Conservation (phyloP, 2,797 vertebrate genomes). For the Sciaenops ocellatus region DNA sequence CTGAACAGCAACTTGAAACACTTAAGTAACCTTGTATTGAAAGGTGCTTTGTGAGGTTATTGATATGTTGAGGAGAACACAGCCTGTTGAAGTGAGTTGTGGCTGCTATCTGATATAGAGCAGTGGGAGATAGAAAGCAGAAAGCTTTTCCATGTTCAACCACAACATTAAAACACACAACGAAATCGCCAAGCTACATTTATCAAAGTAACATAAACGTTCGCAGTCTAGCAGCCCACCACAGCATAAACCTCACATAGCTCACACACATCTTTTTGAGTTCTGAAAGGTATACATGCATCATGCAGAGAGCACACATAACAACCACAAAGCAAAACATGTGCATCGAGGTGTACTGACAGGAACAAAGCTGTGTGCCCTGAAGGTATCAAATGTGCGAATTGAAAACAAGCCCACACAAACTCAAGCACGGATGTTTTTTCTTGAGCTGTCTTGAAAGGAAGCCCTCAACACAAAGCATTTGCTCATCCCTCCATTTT, state of each 20-base stretch:
- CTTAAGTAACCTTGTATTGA: not conserved
- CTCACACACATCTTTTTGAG: not conserved
- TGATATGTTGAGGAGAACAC: not conserved
- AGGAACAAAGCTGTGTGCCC: not conserved
- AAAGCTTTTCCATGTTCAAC: not conserved
- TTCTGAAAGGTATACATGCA: not conserved
- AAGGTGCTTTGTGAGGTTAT: not conserved
- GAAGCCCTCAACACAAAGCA: not conserved
- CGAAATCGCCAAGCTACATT: slow-evolving; percentile 1
- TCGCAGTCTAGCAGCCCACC: not conserved
- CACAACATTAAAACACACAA: slow-evolving; percentile 4
- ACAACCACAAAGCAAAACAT: not conserved
- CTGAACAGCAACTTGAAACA: no score
- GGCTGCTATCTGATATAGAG: slow-evolving; percentile 2
- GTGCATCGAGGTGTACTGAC: not conserved
- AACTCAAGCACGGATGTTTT: not conserved
- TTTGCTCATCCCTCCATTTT: no score
- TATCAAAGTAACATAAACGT: slow-evolving; percentile 25
- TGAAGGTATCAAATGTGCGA: not conserved
- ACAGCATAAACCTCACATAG: not conserved
- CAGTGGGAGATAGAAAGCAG: slow-evolving; percentile 1
- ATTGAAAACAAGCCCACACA: not conserved
- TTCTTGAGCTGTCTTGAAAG: not conserved
- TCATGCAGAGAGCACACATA: not conserved
- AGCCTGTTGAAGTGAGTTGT: not conserved